phyloP scores from a whole-genome alignment of 2,888 invertebrate species.

The Cheilosia vulpina region DNA sequence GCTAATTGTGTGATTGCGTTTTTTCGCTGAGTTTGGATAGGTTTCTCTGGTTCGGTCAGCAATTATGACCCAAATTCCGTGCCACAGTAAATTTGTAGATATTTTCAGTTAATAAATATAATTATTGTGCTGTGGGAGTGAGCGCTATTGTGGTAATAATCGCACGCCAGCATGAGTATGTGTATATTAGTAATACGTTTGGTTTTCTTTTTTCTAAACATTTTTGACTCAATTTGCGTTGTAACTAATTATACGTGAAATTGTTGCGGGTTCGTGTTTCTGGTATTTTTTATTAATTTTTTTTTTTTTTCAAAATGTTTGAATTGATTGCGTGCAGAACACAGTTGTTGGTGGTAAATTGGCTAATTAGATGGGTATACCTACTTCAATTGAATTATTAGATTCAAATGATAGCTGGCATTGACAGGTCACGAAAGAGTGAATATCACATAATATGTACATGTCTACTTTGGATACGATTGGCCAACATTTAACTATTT shows the following conservation, averaged over 20 bases:
- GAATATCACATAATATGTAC: too few relatives aligned
- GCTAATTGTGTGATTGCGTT: conserved; percentile 70
- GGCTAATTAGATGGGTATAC: conserved; percentile 13
- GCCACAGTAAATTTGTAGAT: conserved; percentile 39
- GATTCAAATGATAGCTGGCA: conserved; percentile 12
- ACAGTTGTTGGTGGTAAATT: conserved; percentile 7
- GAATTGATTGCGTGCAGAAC: not conserved
- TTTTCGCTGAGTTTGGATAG: conserved; percentile 9
- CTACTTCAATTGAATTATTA: conserved; percentile 39
- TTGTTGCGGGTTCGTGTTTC: conserved; percentile 29
- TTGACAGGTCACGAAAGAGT: not conserved
- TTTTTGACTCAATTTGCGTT: conserved; percentile 28
- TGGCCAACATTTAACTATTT: too few relatives aligned
- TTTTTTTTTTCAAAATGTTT: not conserved
- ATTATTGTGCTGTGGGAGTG: conserved; percentile 34
- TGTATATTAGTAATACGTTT: too few relatives aligned
- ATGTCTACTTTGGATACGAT: too few relatives aligned
- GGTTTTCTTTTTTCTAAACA: too few relatives aligned
- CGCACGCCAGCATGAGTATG: not conserved
- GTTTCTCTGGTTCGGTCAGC: conserved; percentile 4
- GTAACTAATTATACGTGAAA: conserved; percentile 24
- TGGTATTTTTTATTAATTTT: conserved; percentile 18
- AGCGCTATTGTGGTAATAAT: conserved; percentile 34
- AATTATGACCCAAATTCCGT: conserved; percentile 15
- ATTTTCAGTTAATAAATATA: conserved; percentile 59